phyloP scores from a whole-genome alignment of 1,140 invertebrate species.

The Bombus terrestris region DNA sequence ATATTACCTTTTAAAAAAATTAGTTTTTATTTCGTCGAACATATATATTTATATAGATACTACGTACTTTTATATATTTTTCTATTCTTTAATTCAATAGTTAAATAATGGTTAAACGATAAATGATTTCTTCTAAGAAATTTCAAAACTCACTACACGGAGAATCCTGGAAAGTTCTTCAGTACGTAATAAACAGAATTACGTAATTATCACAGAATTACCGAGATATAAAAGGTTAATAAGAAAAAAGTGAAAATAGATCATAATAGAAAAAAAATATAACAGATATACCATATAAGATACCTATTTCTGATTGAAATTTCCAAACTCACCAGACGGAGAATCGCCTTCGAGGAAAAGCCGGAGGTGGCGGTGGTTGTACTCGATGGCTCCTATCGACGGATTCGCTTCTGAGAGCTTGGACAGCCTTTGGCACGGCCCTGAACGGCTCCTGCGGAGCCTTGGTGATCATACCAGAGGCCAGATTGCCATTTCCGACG shows the following conservation, averaged over 20 bases:
- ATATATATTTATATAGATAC: too few relatives aligned
- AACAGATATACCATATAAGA: neutral
- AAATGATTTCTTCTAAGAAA: too few relatives aligned
- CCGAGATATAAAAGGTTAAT: too few relatives aligned
- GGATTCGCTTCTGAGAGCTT: constrained; percentile 79
- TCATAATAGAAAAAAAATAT: too few relatives aligned
- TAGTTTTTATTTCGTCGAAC: too few relatives aligned
- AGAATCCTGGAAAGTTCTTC: too few relatives aligned
- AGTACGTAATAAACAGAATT: too few relatives aligned
- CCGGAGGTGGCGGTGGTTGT: constrained; percentile 78
- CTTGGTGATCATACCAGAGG: constrained; percentile 56
- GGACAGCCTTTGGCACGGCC: constrained; percentile 78
- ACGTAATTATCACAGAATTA: too few relatives aligned
- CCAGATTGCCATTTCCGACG: constrained; percentile 61
- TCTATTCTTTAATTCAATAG: too few relatives aligned
- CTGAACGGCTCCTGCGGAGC: constrained; percentile 75
- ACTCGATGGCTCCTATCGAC: constrained; percentile 77
- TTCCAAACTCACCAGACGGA: constrained; percentile 83
- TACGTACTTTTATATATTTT: too few relatives aligned
- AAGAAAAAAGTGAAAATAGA: neutral
- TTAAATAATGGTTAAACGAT: too few relatives aligned
- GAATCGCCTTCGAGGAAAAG: constrained; percentile 81
- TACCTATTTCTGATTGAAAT: neutral
- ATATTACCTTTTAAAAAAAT: neutral
- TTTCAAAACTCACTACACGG: too few relatives aligned